These are phyloP conservation scores for Opisthograptis luteolata DNA, from an alignment of 2,888 invertebrate species.

Conservation along the genomic window DNA sequence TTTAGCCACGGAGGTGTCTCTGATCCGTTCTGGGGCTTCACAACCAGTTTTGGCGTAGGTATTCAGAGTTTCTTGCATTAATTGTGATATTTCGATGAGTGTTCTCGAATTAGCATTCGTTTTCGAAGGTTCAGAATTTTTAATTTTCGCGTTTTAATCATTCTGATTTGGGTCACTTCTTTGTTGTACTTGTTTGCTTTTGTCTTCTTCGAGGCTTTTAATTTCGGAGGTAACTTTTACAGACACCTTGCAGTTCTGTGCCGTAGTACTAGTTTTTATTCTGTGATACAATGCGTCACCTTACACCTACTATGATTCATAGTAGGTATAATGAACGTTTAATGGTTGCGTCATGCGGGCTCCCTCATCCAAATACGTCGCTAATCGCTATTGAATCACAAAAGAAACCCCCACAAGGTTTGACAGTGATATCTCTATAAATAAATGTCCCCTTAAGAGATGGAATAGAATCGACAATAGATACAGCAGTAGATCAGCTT, in stretches of 20 bases:
- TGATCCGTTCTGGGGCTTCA: conserved; percentile 46
- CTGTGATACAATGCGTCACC: neutral
- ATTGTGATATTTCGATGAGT: conserved; percentile 45
- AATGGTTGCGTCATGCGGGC: conserved; percentile 3
- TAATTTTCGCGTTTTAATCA: neutral
- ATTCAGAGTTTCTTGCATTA: conserved; percentile 40
- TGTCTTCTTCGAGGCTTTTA: too few species aligned
- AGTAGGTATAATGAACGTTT: neutral
- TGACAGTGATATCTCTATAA: conserved; percentile 1
- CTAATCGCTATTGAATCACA: neutral
- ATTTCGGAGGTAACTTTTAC: too few species aligned
- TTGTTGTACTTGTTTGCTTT: too few species aligned
- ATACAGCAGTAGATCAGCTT: too few species aligned
- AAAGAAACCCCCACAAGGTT: conserved; percentile 5
- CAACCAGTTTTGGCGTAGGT: conserved; percentile 63
- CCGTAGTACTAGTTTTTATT: too few species aligned
- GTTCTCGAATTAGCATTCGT: conserved; percentile 33
- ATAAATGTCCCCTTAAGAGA: too few species aligned
- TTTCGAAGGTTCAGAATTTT: conserved; percentile 26
- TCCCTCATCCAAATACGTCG: conserved; percentile 1
- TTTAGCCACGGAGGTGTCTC: conserved; percentile 62
- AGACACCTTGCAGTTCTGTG: too few species aligned
- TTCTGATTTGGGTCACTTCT: neutral
- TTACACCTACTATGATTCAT: too few species aligned
- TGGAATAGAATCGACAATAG: too few species aligned